Evolutionary conservation across 1,140 invertebrate species (phyloP).

Genomic region (Gryllus bimaculatus): DNA sequence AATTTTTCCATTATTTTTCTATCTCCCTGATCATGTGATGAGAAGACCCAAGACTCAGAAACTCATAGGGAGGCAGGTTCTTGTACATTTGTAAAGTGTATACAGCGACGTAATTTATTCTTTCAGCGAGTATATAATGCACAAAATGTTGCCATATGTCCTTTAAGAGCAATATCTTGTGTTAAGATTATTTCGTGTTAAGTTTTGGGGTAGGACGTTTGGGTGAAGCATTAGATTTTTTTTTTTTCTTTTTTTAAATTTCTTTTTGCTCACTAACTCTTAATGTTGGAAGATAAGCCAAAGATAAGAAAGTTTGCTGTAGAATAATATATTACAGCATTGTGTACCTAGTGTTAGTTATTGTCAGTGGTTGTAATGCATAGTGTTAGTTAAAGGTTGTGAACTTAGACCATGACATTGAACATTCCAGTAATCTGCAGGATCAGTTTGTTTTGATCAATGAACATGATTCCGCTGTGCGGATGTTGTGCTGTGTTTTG

Average conservation of each 20-base stretch:
- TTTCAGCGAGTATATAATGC: conserved; percentile 3
- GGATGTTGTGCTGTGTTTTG: background rate
- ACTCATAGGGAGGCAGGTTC: background rate
- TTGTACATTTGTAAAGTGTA: conserved; percentile 2
- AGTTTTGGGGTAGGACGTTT: background rate
- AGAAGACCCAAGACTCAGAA: background rate
- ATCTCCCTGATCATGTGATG: background rate
- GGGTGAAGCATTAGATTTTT: background rate
- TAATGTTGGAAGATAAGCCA: background rate
- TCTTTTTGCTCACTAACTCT: background rate
- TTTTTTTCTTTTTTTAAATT: background rate
- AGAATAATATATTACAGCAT: background rate
- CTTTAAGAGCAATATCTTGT: background rate
- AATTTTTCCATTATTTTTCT: background rate
- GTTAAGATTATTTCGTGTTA: background rate
- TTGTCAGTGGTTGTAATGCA: background rate
- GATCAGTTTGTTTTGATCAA: background rate
- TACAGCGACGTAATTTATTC: background rate
- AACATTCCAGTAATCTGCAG: background rate
- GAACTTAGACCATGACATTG: background rate
- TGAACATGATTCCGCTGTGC: background rate
- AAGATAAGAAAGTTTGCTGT: background rate
- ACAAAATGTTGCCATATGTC: background rate
- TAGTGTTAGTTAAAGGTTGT: background rate
- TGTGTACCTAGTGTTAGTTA: background rate